A percentile compares a stretch with the other conserved stretches of the same genome.
Conservation (phyloP, 2,888 invertebrate genomes). For the Sphecodes monilicornis region DNA sequence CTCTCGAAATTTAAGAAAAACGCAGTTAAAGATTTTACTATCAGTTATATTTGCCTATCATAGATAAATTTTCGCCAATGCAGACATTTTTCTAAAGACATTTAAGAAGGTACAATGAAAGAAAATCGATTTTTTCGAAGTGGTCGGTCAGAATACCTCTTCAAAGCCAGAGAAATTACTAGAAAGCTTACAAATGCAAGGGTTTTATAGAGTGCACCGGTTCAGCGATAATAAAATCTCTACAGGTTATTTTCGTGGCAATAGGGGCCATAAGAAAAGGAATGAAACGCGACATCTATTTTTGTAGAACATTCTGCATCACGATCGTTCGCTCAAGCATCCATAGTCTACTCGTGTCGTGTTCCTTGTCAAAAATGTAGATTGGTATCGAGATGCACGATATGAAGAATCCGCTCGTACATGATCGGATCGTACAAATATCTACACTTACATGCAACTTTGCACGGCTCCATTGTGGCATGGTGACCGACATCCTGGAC, state of each 20-base stretch:
- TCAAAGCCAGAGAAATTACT: not conserved
- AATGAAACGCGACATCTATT: not conserved
- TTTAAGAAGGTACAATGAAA: not conserved
- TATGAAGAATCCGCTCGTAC: not conserved
- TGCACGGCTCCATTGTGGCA: not conserved
- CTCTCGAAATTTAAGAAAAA: no score
- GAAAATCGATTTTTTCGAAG: not conserved
- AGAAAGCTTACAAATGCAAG: not conserved
- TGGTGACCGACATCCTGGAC: not conserved
- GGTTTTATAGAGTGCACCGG: not conserved
- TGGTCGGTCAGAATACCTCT: not conserved
- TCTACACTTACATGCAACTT: not conserved
- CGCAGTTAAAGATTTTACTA: no score
- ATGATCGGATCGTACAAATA: not conserved
- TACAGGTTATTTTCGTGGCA: not conserved
- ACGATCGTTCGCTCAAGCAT: not conserved
- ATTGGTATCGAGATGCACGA: not conserved
- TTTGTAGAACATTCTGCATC: not conserved
- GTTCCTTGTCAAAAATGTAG: constrained; percentile 3
- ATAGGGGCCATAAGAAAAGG: not conserved
- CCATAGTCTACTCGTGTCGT: not conserved
- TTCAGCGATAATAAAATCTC: not conserved
- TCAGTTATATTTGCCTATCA: no score
- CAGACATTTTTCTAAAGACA: no score
- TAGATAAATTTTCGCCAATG: no score